Evolutionary conservation across 1,140 invertebrate species (phyloP).

Genomic region (Berghia stephanieae): DNA sequence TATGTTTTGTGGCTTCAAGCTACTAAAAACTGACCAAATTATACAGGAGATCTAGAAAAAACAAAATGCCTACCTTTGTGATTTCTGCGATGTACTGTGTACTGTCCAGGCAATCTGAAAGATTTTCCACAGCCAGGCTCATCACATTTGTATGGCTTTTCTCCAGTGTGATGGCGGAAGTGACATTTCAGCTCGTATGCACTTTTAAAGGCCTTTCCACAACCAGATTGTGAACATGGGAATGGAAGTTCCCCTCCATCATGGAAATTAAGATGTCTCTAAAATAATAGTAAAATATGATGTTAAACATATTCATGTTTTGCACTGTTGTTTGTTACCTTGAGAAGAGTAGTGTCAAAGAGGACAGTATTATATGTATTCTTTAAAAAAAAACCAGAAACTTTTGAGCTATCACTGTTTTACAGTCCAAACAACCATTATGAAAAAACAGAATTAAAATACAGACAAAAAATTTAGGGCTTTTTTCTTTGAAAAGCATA

Average conservation of each 20-base stretch:
- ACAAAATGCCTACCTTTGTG: constrained; percentile 22
- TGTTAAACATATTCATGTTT: background rate
- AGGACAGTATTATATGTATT: background rate
- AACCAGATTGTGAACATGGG: constrained; percentile 15
- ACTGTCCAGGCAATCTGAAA: constrained; percentile 22
- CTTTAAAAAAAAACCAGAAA: background rate
- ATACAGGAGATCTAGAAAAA: too few relatives aligned
- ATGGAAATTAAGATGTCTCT: constrained; percentile 25
- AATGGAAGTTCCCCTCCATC: constrained; percentile 27
- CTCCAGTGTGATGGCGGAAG: constrained; percentile 12
- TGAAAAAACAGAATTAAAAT: background rate
- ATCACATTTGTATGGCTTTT: constrained; percentile 23
- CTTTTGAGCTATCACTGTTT: background rate
- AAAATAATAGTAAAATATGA: background rate
- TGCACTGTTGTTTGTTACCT: background rate
- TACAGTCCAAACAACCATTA: background rate
- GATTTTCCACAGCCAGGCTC: constrained; percentile 23
- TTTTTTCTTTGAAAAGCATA: too few relatives aligned
- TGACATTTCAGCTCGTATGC: constrained; percentile 25
- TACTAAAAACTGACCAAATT: too few relatives aligned
- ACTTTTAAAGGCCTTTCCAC: constrained; percentile 25
- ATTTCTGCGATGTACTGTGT: constrained; percentile 10
- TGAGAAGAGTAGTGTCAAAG: background rate
- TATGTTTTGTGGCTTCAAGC: too few relatives aligned
- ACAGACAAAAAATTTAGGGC: too few relatives aligned